Evolutionary conservation across 2,888 invertebrate genomes (phyloP), one percentile per base, ranked within the genome.

Genomic region (Gisinianus flammeolus): DNA sequence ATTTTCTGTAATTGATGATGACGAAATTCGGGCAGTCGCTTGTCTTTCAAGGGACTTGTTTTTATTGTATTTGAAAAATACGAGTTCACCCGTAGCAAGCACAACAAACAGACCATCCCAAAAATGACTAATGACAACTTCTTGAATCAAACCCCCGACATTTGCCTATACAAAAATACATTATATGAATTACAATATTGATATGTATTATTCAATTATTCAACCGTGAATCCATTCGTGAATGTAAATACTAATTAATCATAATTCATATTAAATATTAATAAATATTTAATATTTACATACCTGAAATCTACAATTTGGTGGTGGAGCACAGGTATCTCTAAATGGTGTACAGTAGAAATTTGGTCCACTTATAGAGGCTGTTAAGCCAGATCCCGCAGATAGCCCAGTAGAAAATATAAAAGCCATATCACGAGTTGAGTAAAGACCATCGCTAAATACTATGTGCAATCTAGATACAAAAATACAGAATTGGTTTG

Each of bases 261-360:
- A 30, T n/a, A 30, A 31, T 35, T 44, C 10, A 33, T 22, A 35
- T 44, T 16, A 69, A 5, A 30, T 33, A 26, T n/a, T 67, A 67
- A 12, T 3, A 2, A 1, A 58, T 58, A 4, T 58, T 58, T 5
- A n/a, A 26, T 31, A 24, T 2, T 10, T 52, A 16, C 52, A 62
- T 79, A 82, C 83, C 77, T 82, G 82, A 30, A 68, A 77, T 74
- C 79, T 78, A 56, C 84, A 81, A 6, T 78, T 75, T 4, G 84
- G 84, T 26, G 84, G 84, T 12, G 84, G 84, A 62, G 83, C 83
- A 74, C 81, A 83, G 30, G 81, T 83, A 69, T 82, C 79, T 26
- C 82, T 72, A 69, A 84, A 83, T 22, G 84, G 83, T 12, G 84
- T 84, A 28, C 62, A 73, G 52, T 81, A 81, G 30, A 83, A 16